Percentiles rank a stretch among this genome's conserved stretches.
These are phyloP conservation scores for Teleiodes luculella DNA, from an alignment of 2,888 invertebrate species.

Conservation along the genomic window DNA sequence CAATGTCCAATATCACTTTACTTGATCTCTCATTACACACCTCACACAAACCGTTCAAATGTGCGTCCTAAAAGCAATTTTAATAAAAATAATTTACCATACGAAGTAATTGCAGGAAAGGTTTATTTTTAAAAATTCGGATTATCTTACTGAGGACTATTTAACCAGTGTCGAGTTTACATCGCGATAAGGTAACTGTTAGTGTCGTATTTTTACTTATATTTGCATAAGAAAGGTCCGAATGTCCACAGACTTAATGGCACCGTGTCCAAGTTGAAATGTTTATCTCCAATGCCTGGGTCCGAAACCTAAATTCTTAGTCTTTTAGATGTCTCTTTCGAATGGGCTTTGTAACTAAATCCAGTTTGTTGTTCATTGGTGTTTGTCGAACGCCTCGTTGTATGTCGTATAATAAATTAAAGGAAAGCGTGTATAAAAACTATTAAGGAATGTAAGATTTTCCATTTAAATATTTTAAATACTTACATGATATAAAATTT, in stretches of 20 bases:
- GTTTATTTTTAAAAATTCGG: too few relatives aligned
- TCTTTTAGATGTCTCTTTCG: background rate
- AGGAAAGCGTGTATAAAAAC: too few relatives aligned
- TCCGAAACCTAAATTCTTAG: background rate
- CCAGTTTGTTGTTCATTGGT: too few relatives aligned
- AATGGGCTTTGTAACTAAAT: background rate
- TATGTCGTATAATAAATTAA: too few relatives aligned
- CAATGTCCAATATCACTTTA: background rate
- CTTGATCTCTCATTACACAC: background rate
- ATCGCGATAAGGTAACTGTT: slow-evolving; percentile 8
- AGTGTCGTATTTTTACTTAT: background rate
- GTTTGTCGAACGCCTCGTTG: too few relatives aligned
- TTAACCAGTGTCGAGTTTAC: background rate
- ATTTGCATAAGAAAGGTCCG: slow-evolving; percentile 9
- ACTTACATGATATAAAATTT: too few relatives aligned
- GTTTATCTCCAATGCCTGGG: background rate
- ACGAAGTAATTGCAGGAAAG: background rate
- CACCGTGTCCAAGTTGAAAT: background rate
- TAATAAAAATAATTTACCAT: background rate
- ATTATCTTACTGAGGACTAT: background rate
- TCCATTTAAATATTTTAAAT: too few relatives aligned
- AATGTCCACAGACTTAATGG: background rate
- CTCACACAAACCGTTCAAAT: background rate
- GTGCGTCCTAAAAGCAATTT: background rate
- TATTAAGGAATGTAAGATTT: too few relatives aligned